Evolutionary conservation across 2,888 invertebrate genomes (phyloP), one percentile per base, ranked within the genome.

Genomic region (Spicauda simplicius): DNA sequence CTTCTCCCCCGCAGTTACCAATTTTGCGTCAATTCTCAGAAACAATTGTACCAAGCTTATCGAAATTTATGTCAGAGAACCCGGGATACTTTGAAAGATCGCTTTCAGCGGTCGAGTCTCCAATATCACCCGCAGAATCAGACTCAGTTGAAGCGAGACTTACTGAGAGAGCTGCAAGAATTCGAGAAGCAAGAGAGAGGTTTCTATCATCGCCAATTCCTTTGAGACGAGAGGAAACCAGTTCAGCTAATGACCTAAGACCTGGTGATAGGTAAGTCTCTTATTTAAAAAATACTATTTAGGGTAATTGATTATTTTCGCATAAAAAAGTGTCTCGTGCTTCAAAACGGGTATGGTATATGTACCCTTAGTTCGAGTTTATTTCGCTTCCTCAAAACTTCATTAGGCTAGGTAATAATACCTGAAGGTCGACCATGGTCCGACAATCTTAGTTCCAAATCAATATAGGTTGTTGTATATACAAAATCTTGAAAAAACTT

Each of bases 111-210:
- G 78, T 81, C 2, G 88, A 88, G 1, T 53, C 81, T 0, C 77
- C 85, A 1, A 73, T 69, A 0, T 71, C 76, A 7, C 75, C 74
- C 5, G 72, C 72, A 56, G 85, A 88, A 18, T 72, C 80, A 25
- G 84, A 82, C 19, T 74, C 77, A 33, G 64, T 81, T 19, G 69
- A 80, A 81, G 56, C 92, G 80, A 75, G 87, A 85, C 73, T 93
- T 91, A 74, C 92, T 0, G 92, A 91, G 54, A 83, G 92, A 69
- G 95, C 96, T 0, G 90, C 94, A n/a, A 95, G 94, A 71, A 86
- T 97, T 11, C 94, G 95, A 73, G 95, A 94, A 68, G 97, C 97
- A 0, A 96, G 96, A 77, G 96, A 97, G 74, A 95, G 95, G 73
- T 97, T 97, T 74, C 80, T 97, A 12, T 90, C 94, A 0, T 91